Conservation (phyloP, 2,113 vertebrate genomes). For the Hypocryptadius cinnamomeus region DNA sequence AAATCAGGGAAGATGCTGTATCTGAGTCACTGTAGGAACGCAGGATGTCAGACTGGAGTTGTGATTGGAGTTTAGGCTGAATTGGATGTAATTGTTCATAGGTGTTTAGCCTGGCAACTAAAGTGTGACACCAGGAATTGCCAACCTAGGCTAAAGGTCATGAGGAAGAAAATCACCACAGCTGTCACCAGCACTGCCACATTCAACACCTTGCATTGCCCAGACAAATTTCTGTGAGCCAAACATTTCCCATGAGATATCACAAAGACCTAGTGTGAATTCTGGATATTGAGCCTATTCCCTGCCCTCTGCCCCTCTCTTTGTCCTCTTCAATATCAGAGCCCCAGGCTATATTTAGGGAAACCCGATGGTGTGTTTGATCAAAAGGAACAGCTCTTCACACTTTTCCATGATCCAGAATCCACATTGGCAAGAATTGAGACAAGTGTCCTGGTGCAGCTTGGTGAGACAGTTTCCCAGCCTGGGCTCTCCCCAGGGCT, state of each 20-base stretch:
- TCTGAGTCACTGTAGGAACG: background rate
- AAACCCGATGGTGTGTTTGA: background rate
- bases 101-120: background rate
- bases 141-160: background rate
- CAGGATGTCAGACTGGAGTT: background rate
- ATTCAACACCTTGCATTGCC: background rate
- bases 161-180: background rate
- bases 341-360: background rate
- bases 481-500: background rate
- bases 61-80: background rate
- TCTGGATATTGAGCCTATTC: background rate
- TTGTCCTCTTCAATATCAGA: background rate
- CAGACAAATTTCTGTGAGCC: background rate
- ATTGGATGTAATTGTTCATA: background rate
- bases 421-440: background rate
- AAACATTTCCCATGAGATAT: background rate
- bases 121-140: background rate
- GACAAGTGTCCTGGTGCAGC: background rate
- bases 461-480: background rate
- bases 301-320: background rate
- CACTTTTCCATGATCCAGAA: background rate
- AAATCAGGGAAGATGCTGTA: background rate
- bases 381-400: background rate
- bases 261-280: background rate
- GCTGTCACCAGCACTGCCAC: background rate